A percentile compares a stretch with the other conserved stretches of the same genome.
Evolutionary conservation across 2,797 vertebrate genomes (phyloP).

Genomic region (Protosalanx chinensis): DNA sequence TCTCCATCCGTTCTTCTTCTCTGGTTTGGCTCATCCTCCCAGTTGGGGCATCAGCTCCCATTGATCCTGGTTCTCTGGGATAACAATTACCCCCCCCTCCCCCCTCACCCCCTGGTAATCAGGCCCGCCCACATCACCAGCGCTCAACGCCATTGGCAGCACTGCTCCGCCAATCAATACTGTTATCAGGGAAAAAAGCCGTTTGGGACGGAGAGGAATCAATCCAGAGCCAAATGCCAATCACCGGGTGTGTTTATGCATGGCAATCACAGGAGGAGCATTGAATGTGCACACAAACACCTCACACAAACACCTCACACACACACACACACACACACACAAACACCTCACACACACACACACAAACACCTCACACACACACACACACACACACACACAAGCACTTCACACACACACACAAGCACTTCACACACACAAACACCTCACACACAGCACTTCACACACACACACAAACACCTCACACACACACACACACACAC

Average conservation of each 20-base stretch:
- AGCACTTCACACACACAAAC: background rate
- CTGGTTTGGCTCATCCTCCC: slow-evolving; percentile 41
- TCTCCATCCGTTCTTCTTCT: slow-evolving; percentile 6
- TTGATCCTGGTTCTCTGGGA: slow-evolving; percentile 90
- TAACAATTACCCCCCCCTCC: slow-evolving; percentile 95
- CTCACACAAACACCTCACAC: background rate
- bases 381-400: background rate
- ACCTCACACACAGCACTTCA: too few species aligned
- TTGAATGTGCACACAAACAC: slow-evolving; percentile 34
- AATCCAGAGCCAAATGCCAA: slow-evolving; percentile 82
- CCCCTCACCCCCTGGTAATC: slow-evolving; percentile 90
- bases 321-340: background rate
- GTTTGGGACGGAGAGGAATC: slow-evolving; percentile 78
- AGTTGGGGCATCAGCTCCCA: slow-evolving; percentile 78
- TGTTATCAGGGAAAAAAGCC: slow-evolving; percentile 81
- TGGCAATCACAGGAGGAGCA: slow-evolving; percentile 65
- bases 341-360: background rate
- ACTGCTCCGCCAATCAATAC: slow-evolving; percentile 82
- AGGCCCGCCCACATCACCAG: slow-evolving; percentile 82
- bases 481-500: background rate
- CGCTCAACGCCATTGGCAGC: slow-evolving; percentile 86
- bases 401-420: background rate
- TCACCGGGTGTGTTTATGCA: slow-evolving; percentile 78
- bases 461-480: background rate
- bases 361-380: too few species aligned